Evolutionary conservation across 1,140 invertebrate species (phyloP), one percentile per base, ranked within the genome.

Genomic region (Pomacea maculata): DNA sequence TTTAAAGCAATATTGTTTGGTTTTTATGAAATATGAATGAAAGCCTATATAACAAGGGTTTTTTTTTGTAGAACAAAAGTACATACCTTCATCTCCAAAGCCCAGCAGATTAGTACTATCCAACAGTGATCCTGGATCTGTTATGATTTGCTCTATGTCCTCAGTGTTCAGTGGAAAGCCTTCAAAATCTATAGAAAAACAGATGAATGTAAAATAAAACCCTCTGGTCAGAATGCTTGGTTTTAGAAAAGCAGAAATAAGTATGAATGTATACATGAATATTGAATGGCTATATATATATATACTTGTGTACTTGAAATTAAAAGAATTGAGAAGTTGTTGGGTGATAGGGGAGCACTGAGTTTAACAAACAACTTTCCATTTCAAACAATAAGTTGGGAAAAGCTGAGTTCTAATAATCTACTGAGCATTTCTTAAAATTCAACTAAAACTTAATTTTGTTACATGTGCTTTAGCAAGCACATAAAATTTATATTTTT

Each of bases 71-170:
- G 34, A 45, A 45, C 21, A 34, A 6, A 34, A 25, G 12, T 11
- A 70, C 67, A n/a, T 70, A n/a, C 67, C 67, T 70, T n/a, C 29
- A 34, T 25, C n/a, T 70, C 67, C 67, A 34, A 70, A 70, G 67
- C 11, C 29, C 21, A 70, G 10, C 67, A 70, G 21, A 34, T n/a
- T n/a, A 70, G 10, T n/a, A 70, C 21, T 21, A 65, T 17, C 64
- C 64, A 65, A 19, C 29, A 70, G 67, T n/a, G 11, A 21, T 15
- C 19, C 77, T 54, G 67, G 77, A n/a, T 71, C 67, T 70, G 77
- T 70, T 70, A 78, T 78, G 52, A 78, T 78, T n/a, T 78, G 65
- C 19, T 78, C 77, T 21, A 78, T 25, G 19, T 78, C 77, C 57
- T 65, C 57, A 7, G 65, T 78, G 6, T 65, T 78, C 29, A 78